These are phyloP conservation scores for Cygnus buccinator DNA, from an alignment of 2,113 vertebrate species.

Conservation along the genomic window DNA sequence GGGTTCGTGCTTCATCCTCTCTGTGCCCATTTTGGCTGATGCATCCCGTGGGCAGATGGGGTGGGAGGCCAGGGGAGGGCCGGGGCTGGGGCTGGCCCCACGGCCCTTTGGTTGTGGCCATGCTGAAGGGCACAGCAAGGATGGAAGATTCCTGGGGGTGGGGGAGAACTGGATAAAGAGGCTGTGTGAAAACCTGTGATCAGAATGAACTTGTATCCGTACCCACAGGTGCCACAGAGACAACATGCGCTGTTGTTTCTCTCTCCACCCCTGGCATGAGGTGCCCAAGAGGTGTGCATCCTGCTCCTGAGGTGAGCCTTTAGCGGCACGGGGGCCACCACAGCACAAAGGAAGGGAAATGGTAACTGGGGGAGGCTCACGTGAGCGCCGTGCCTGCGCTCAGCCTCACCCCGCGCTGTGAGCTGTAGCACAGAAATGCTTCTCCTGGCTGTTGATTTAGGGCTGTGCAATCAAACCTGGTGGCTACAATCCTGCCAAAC, in stretches of 20 bases:
- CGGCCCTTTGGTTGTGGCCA: too few species aligned
- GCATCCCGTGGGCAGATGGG: not conserved
- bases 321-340: not conserved
- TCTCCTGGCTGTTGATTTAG: constrained; percentile 15
- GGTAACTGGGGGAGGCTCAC: not conserved
- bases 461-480: constrained; percentile 6
- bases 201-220: not conserved
- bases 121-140: too few species aligned
- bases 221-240: not conserved
- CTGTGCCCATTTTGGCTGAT: not conserved
- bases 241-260: not conserved
- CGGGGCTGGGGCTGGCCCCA: not conserved
- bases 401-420: not conserved
- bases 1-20: not conserved
- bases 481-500: not conserved
- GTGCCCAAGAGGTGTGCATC: not conserved
- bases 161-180: too few species aligned
- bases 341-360: not conserved
- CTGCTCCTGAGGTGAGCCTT: not conserved
- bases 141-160: too few species aligned
- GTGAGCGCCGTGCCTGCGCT: not conserved
- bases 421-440: not conserved
- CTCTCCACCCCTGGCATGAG: not conserved
- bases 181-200: not conserved
- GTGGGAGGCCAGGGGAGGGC: not conserved